These are phyloP conservation scores for Phymanthus crucifer DNA, from an alignment of 92 coral and sea anemone genomes.

Conservation along the genomic window DNA sequence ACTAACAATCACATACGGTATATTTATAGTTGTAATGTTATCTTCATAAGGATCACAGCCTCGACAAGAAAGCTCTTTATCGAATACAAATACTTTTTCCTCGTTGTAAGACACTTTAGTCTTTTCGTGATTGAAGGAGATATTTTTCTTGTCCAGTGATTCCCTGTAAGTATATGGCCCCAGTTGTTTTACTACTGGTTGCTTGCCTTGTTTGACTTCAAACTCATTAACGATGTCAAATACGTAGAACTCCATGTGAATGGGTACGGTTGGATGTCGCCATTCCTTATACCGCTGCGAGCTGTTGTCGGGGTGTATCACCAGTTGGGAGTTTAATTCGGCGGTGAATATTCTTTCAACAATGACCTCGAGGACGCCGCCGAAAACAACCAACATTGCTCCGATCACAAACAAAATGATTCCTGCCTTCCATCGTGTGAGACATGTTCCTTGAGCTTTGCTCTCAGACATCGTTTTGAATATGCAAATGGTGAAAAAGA, in stretches of 20 bases:
- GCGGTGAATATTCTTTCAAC: slow-evolving; percentile 39
- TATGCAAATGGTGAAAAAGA: too few relatives aligned
- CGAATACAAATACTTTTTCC: slow-evolving; percentile 58
- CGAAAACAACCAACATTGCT: slow-evolving; percentile 22
- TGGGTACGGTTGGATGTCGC: slow-evolving; percentile 69
- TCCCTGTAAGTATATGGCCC: slow-evolving; percentile 82
- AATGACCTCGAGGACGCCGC: slow-evolving; percentile 42
- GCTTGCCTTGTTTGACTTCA: slow-evolving; percentile 61
- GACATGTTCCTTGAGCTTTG: background rate
- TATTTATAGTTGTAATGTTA: slow-evolving; percentile 55
- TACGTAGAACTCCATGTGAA: slow-evolving; percentile 63
- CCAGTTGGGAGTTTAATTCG: slow-evolving; percentile 57
- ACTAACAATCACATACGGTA: slow-evolving; percentile 70
- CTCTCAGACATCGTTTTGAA: too few relatives aligned
- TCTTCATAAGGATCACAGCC: slow-evolving; percentile 60
- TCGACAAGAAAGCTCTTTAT: slow-evolving; percentile 52
- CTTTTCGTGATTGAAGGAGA: slow-evolving; percentile 54
- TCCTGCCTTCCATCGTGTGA: slow-evolving; percentile 10
- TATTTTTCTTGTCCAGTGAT: slow-evolving; percentile 51
- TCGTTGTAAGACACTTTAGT: slow-evolving; percentile 66
- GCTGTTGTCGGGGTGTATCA: slow-evolving; percentile 43
- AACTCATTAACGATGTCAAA: slow-evolving; percentile 65
- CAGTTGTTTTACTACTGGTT: slow-evolving; percentile 59
- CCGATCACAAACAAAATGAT: slow-evolving; percentile 34
- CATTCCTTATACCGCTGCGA: slow-evolving; percentile 61